Conservation (phyloP, 2,113 vertebrate genomes). For the Clarias magur region DNA sequence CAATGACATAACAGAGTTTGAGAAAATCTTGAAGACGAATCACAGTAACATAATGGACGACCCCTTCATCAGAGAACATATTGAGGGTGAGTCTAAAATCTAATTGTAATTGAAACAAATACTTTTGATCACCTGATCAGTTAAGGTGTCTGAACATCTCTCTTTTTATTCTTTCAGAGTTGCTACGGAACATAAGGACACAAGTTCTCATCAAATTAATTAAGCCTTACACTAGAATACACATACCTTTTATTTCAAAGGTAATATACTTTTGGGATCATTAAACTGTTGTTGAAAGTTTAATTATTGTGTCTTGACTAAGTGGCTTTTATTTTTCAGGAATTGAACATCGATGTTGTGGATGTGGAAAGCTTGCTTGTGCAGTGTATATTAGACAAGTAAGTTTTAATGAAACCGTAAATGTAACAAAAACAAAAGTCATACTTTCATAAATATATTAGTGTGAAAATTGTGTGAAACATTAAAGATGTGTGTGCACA, state of each 20-base stretch:
- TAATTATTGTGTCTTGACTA: neutral
- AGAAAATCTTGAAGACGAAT: slow-evolving; percentile 99
- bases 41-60: slow-evolving; percentile 99
- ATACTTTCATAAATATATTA: neutral
- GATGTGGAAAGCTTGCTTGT: slow-evolving; percentile 99
- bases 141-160: neutral
- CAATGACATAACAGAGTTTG: slow-evolving; percentile 99
- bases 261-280: slow-evolving; percentile 66
- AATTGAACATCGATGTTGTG: slow-evolving; percentile 98
- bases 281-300: neutral
- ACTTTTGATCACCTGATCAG: neutral
- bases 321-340: slow-evolving; percentile 69
- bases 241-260: slow-evolving; percentile 99
- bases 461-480: neutral
- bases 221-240: slow-evolving; percentile 99
- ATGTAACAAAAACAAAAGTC: neutral
- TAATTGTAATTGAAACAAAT: neutral
- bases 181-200: slow-evolving; percentile 98
- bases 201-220: slow-evolving; percentile 99
- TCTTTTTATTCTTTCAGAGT: slow-evolving; percentile 75
- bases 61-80: slow-evolving; percentile 98
- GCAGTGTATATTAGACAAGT: slow-evolving; percentile 99
- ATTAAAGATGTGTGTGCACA: neutral
- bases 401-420: slow-evolving; percentile 64
- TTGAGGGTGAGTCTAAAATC: slow-evolving; percentile 84